These are phyloP conservation scores for Stigmatopora argus DNA, from an alignment of 2,113 vertebrate genomes.

Conservation along the genomic window DNA sequence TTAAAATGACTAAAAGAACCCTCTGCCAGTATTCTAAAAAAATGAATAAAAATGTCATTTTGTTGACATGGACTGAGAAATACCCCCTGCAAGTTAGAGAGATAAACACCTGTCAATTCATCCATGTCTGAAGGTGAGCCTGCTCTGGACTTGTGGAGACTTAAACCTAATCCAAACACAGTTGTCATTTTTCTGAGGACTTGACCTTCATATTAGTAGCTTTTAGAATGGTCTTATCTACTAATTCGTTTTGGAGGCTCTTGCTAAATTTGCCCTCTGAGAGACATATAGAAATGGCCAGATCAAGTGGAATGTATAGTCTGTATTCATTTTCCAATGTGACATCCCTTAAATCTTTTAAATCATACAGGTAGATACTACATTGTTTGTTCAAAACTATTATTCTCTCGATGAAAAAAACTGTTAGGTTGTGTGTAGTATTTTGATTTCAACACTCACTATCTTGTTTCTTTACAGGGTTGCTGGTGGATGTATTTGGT, in stretches of 20 bases:
- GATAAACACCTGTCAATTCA: constrained; percentile 22
- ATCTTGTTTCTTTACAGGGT: constrained; percentile 56
- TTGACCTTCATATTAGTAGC: constrained; percentile 46
- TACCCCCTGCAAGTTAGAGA: constrained; percentile 2
- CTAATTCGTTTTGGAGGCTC: constrained; percentile 58
- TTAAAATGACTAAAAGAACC: not conserved
- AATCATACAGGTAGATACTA: constrained; percentile 1
- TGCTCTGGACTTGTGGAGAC: constrained; percentile 29
- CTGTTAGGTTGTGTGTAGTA: not conserved
- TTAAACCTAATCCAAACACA: constrained; percentile 54
- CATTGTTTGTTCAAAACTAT: not conserved
- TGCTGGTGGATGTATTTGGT: constrained; percentile 68
- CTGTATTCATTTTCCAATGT: constrained; percentile 46
- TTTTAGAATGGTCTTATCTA: constrained; percentile 44
- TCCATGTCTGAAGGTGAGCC: constrained; percentile 12
- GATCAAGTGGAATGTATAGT: constrained; percentile 46
- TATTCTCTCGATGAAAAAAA: not conserved
- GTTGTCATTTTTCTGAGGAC: constrained; percentile 58
- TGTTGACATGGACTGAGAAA: constrained; percentile 6
- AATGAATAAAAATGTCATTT: constrained; percentile 8
- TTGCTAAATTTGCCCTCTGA: constrained; percentile 58
- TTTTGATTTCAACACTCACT: not conserved
- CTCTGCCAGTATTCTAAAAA: constrained; percentile 4
- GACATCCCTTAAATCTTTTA: constrained; percentile 35
- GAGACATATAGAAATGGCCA: constrained; percentile 27